Evolutionary conservation across 2,888 invertebrate genomes (phyloP), one percentile per base, ranked within the genome.

Genomic region (Drosophila phalerata): DNA sequence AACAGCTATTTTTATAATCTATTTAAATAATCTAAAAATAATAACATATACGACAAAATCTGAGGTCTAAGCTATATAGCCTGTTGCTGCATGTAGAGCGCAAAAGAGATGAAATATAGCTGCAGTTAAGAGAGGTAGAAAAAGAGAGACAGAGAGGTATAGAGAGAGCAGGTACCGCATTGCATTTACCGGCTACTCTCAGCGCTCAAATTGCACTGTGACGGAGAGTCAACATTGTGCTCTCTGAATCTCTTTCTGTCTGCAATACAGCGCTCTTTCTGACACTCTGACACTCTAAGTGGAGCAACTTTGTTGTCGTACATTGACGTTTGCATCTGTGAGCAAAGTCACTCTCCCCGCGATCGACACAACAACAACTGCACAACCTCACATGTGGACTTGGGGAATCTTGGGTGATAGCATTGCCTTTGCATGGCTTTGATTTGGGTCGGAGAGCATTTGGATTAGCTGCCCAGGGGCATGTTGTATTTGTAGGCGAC

Each of bases 241-340:
- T 65, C n/a, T 32, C 30, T 15, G 17, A n/a, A 5, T 13, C 49
- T 47, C 42, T 43, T 43, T 62, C 52, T 40, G 28, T 13, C 17
- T 11, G 34, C 9, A 22, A 6, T n/a, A 17, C 13, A 38, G 34
- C 53, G 61, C 43, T 67, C 61, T 34, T 38, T 57, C 9, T 6
- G 25, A 10, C 32, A 13, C 42, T 34, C 28, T 37, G 37, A 32
- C 47, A 37, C 42, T 56, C n/a, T 63, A 73, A 73, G 68, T 73
- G 66, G 68, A 70, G 67, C 87, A 84, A 84, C 85, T 70, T 81
- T 81, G 87, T 88, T 84, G 79, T 79, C 70, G 84, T 88, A 61
- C 84, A 71, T 84, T 84, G 83, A 88, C 83, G 88, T 86, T 74
- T 70, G 60, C 51, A 48, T 48, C 40, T 28, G 11, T 22, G 49